A percentile compares a stretch with the other conserved stretches of the same genome.
Evolutionary conservation across 2,888 invertebrate genomes (phyloP).

Genomic region (Lithosia quadra): DNA sequence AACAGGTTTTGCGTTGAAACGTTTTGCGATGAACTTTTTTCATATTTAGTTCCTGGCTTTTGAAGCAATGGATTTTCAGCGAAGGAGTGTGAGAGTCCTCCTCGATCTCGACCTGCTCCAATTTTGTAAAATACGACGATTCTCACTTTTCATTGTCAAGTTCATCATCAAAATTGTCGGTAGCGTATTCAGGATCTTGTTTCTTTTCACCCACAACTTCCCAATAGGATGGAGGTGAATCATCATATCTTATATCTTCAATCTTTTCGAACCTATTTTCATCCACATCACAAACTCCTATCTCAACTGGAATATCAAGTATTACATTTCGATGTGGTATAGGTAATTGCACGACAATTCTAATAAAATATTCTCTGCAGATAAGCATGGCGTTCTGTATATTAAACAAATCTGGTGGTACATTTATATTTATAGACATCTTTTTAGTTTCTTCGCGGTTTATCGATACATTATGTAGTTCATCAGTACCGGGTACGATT

Average conservation of each 20-base stretch:
- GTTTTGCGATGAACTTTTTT: no score
- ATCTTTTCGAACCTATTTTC: not conserved
- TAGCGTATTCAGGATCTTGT: constrained; percentile 27
- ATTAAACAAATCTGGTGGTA: constrained; percentile 32
- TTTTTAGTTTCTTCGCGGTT: constrained; percentile 41
- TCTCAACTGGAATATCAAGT: constrained; percentile 55
- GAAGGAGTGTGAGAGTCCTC: no score
- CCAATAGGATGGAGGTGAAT: constrained; percentile 57
- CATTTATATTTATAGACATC: constrained; percentile 38
- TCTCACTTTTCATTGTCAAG: not conserved
- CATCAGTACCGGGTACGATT: constrained; percentile 46
- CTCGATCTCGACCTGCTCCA: no score
- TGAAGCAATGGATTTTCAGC: no score
- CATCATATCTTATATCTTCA: constrained; percentile 12
- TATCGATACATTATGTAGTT: constrained; percentile 44
- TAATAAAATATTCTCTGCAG: constrained; percentile 52
- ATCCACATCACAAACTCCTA: constrained; percentile 40
- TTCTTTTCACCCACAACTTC: constrained; percentile 49
- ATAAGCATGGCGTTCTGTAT: constrained; percentile 56
- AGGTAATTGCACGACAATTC: constrained; percentile 51
- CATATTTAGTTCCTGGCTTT: no score
- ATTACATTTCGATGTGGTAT: constrained; percentile 54
- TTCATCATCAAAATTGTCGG: constrained; percentile 12
- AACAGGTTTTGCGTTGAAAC: no score
- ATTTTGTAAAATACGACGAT: no score